Evolutionary conservation across 1,140 invertebrate genomes (phyloP), one percentile per base, ranked within the genome.

Genomic region (Drosophila tani): DNA sequence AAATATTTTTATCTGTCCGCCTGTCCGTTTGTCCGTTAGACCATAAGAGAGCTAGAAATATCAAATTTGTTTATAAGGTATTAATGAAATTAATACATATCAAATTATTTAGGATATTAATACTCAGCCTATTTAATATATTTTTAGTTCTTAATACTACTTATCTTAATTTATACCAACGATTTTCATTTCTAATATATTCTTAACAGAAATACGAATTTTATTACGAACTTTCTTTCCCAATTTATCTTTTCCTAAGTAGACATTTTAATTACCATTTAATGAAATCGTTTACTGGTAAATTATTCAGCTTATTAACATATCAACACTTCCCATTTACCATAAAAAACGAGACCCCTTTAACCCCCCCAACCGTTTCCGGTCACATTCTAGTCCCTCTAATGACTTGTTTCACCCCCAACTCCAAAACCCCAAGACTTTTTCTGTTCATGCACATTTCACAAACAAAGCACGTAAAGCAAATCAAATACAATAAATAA

Each of bases 401-500:
- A 85, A 85, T 85, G 78, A 85, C 74, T 63, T 50, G 58, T 73
- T 76, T 76, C 50, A 70, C 65, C 73, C 45, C 51, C 46, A 50
- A 15, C 21, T 21, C 8, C 1, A 32, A 38, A 35, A 2, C 17
- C 1, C 29, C n/a, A 15, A 63, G 56, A 43, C 46, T 71, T 67
- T 29, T 60, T 43, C 57, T 51, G 41, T 40, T 4, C 7, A 12
- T 11, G 15, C 14, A 15, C 29, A 55, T 53, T 82, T 49, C 5
- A 70, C 27, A 82, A 64, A 40, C 84, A 21, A 15, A 14, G 60
- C 84, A 88, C 84, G 83, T 66, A 73, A 2, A 67, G 41, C 65
- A 77, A 82, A 79, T 82, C 80, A 77, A 87, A 81, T 88, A 82
- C 81, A 80, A 88, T 88, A 87, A 87, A 87, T 87, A 88, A 83